Evolutionary conservation across 2,888 invertebrate genomes (phyloP).

Genomic region (Dynastes grantii): DNA sequence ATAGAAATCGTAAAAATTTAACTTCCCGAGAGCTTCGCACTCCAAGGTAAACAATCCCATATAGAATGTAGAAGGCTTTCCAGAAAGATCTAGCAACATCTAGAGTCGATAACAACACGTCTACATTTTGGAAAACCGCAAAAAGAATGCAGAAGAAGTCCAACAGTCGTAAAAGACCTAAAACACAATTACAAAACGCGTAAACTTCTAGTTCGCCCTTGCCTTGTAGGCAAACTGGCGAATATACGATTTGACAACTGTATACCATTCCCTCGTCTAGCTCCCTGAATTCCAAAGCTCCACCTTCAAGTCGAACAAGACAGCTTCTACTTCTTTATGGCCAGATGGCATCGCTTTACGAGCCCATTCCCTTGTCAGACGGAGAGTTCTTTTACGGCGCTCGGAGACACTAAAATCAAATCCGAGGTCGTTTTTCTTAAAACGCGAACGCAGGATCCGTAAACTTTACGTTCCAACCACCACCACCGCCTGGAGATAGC

Average conservation of each 20-base stretch:
- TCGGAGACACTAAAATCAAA: constrained; percentile 25
- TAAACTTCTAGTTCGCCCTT: neutral
- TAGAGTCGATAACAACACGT: neutral
- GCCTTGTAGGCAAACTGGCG: neutral
- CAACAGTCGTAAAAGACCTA: constrained; percentile 1
- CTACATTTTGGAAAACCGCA: constrained; percentile 10
- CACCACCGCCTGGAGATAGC: neutral
- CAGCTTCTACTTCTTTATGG: constrained; percentile 18
- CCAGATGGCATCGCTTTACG: constrained; percentile 33
- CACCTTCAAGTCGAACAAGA: neutral
- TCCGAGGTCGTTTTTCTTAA: constrained; percentile 24
- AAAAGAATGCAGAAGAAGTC: neutral
- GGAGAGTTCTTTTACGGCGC: constrained; percentile 26
- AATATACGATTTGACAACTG: constrained; percentile 28
- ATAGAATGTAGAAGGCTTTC: too few species aligned
- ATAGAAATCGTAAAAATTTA: constrained; percentile 6
- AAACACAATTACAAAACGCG: constrained; percentile 31
- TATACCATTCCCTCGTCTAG: neutral
- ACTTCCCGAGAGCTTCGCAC: neutral
- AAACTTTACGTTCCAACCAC: neutral
- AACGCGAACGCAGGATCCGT: constrained; percentile 17
- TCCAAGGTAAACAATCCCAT: constrained; percentile 8
- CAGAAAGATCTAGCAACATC: neutral
- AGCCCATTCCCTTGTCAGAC: constrained; percentile 28
- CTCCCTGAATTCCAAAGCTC: neutral